Conservation (phyloP, 2,888 invertebrate species). For the Xylocampa areola region DNA sequence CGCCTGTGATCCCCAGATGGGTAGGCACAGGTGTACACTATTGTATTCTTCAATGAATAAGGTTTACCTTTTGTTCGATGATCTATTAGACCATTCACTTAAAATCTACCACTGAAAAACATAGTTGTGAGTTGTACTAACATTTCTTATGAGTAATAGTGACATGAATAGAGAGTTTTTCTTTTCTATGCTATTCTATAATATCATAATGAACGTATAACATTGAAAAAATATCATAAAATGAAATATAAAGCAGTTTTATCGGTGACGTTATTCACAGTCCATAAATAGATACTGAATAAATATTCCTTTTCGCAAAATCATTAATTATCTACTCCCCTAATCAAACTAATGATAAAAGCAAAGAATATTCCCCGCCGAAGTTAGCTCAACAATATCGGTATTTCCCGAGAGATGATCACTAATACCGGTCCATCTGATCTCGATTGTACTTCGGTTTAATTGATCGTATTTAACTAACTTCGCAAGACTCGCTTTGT, state of each 20-base stretch:
- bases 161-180: no score
- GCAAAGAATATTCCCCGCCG: conserved; percentile 19
- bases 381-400: conserved; percentile 45
- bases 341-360: conserved; percentile 28
- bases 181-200: no score
- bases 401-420: conserved; percentile 51
- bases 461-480: conserved; percentile 75
- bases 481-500: conserved; percentile 45
- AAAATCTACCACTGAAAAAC: no score
- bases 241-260: background rate
- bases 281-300: background rate
- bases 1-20: no score
- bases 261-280: background rate
- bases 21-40: no score
- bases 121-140: no score
- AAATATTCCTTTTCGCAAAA: background rate
- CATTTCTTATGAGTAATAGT: no score
- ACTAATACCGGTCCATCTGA: conserved; percentile 39
- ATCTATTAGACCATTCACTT: no score
- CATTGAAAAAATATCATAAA: no score
- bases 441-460: conserved; percentile 56
- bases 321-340: background rate
- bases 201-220: no score
- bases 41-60: no score
- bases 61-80: no score